Evolutionary conservation across 2,797 vertebrate species (phyloP).

Genomic region (Cheirogaleus major): DNA sequence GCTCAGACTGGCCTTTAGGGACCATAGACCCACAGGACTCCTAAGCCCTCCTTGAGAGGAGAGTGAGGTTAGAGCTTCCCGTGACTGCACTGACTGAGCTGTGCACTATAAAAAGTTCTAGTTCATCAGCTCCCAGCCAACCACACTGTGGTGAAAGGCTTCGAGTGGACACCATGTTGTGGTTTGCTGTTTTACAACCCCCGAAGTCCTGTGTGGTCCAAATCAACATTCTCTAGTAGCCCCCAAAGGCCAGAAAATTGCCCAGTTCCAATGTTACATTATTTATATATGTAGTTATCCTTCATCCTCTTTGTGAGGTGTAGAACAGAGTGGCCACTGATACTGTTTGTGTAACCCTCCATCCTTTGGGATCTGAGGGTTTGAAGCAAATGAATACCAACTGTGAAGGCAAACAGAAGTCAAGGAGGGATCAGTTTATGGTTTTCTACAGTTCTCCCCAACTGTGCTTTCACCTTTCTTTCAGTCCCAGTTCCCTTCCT

Average conservation of each 20-base stretch:
- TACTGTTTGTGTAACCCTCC: constrained; percentile 53
- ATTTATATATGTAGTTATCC: constrained; percentile 26
- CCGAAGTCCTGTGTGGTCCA: constrained; percentile 41
- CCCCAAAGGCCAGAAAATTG: not conserved
- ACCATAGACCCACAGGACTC: not conserved
- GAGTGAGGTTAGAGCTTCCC: not conserved
- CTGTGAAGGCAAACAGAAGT: constrained; percentile 24
- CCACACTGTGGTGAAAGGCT: not conserved
- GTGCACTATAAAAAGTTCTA: not conserved
- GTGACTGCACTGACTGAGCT: not conserved
- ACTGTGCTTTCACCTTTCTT: not conserved
- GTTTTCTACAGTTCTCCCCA: not conserved
- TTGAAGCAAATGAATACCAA: constrained; percentile 32
- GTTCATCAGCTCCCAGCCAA: not conserved
- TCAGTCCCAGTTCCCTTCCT: not conserved
- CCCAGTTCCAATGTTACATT: not conserved
- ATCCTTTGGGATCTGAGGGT: constrained; percentile 6
- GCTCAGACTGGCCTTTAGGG: not conserved
- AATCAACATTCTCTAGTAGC: not conserved
- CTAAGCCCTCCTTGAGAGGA: not conserved
- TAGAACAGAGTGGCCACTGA: not conserved
- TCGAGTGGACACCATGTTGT: constrained; percentile 45
- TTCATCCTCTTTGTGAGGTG: not conserved
- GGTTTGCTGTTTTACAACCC: constrained; percentile 64
- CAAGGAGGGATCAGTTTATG: not conserved